phyloP scores from a whole-genome alignment of 2,888 invertebrate species.

The Lasioglossum calceatum region DNA sequence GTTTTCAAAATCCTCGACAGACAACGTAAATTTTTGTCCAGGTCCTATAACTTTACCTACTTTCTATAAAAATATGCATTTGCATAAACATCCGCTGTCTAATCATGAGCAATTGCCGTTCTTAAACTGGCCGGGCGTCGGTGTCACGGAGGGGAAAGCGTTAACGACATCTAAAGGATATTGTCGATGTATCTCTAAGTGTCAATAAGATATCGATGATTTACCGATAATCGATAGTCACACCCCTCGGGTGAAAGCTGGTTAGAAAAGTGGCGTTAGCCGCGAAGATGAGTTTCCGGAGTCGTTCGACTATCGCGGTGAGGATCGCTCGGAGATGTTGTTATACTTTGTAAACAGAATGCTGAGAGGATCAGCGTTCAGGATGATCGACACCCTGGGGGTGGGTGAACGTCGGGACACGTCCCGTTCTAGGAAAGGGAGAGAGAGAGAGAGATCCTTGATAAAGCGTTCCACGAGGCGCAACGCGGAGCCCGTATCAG shows the following conservation, averaged over 20 bases:
- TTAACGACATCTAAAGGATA: not conserved
- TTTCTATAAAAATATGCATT: too few relatives aligned
- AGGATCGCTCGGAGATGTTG: not conserved
- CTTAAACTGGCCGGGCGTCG: too few relatives aligned
- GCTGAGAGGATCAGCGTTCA: conserved; percentile 11
- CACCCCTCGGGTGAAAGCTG: not conserved
- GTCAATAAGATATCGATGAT: not conserved
- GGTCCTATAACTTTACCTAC: too few relatives aligned
- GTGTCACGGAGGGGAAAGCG: not conserved
- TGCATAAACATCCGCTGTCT: too few relatives aligned
- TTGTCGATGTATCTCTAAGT: not conserved
- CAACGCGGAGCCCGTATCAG: conserved; percentile 51
- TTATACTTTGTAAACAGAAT: conserved; percentile 31
- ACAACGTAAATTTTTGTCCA: too few relatives aligned
- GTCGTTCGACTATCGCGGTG: not conserved
- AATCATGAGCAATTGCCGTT: not conserved
- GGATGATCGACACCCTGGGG: conserved; percentile 24
- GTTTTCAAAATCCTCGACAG: too few relatives aligned
- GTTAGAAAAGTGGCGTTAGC: conserved; percentile 1
- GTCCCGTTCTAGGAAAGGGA: conserved; percentile 24
- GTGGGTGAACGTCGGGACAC: conserved; percentile 20
- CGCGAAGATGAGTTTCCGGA: not conserved
- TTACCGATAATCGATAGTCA: not conserved
- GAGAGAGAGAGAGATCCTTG: conserved; percentile 36
- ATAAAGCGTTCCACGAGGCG: conserved; percentile 54